Base-by-base conservation (phyloP, 1,140 invertebrate genomes). In the Zaprionus lachaisei region DNA sequence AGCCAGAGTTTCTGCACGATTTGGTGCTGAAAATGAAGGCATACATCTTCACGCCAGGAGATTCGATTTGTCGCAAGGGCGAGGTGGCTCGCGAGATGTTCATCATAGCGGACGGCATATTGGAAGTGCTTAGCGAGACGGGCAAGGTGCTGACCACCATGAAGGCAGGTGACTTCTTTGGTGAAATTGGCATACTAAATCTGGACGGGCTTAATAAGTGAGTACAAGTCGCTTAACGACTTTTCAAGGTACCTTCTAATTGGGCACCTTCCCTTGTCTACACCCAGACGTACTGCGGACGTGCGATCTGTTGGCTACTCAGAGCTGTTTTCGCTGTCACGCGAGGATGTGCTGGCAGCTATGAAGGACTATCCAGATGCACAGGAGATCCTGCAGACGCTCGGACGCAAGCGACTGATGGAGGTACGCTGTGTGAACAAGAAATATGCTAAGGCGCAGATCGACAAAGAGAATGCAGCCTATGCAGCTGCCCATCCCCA, bases 341-440 rank as follows among this genome's bases (percentile, higher is more conserved):
- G 98, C n/a, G 98, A 99, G 93, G 98, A 99, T 87, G 98, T 99
- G 0, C 92, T 99, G 11, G 95, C 96, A 1, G 98, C 98, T 2
- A 98, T 99, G 96, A 99, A 98, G 92, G 98, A 99, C 92, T 99
- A 99, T 83, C 98, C 98, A 0, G 98, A 99, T 93, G 98, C 98
- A 1, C 97, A 99, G 93, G 98, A 98, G 90, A 98, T 98, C 61
- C 93, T 98, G 3, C 97, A 98, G 91, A 97, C 95, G 15, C 94
- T 98, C 2, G 97, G 97, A 1, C 94, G 97, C 26, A 98, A 98
- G 83, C 94, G 97, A 1, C 93, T 98, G n/a, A 97, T 97, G 95
- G 97, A 98, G 92, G 97, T 96, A 4, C 93, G 95, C 34, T 92
- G 92, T 61, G 91, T 93, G n/a, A 93, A 93, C 58, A 93, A 92